A percentile compares a stretch with the other conserved stretches of the same genome.
These are phyloP conservation scores for Octonoba sinensis DNA, from an alignment of 2,888 invertebrate species.

Conservation along the genomic window DNA sequence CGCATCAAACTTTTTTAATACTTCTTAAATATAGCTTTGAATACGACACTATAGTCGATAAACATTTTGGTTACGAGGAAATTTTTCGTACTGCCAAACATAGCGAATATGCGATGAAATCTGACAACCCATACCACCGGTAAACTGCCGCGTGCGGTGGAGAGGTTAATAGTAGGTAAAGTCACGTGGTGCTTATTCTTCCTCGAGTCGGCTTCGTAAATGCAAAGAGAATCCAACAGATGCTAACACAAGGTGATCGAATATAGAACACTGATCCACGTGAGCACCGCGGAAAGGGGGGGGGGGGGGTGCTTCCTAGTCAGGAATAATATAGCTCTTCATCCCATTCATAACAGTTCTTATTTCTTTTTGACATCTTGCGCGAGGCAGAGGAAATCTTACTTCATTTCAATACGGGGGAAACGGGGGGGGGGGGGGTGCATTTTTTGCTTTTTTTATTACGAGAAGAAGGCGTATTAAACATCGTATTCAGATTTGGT, in stretches of 20 bases:
- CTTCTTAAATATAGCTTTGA: too few species aligned
- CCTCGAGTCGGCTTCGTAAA: constrained; percentile 8
- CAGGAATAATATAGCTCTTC: not conserved
- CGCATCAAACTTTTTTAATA: too few species aligned
- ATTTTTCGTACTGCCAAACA: constrained; percentile 16
- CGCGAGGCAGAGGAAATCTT: too few species aligned
- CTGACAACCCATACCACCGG: constrained; percentile 15
- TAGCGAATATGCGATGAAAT: not conserved
- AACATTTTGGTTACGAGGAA: too few species aligned
- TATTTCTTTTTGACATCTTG: too few species aligned
- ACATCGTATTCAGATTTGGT: too few species aligned
- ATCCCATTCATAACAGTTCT: not conserved
- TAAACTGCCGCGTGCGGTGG: constrained; percentile 31
- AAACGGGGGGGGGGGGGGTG: too few species aligned
- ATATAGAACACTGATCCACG: constrained; percentile 31
- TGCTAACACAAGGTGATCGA: constrained; percentile 32
- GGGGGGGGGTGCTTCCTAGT: not conserved
- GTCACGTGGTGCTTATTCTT: constrained; percentile 47
- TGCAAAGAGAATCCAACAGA: constrained; percentile 35
- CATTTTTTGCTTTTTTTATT: too few species aligned
- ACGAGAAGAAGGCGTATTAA: too few species aligned
- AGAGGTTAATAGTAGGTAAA: constrained; percentile 42
- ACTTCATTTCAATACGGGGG: too few species aligned
- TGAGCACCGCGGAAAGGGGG: not conserved
- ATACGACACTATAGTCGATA: too few species aligned